phyloP scores from a whole-genome alignment of 2,888 invertebrate genomes.

The Meta bourneti region DNA sequence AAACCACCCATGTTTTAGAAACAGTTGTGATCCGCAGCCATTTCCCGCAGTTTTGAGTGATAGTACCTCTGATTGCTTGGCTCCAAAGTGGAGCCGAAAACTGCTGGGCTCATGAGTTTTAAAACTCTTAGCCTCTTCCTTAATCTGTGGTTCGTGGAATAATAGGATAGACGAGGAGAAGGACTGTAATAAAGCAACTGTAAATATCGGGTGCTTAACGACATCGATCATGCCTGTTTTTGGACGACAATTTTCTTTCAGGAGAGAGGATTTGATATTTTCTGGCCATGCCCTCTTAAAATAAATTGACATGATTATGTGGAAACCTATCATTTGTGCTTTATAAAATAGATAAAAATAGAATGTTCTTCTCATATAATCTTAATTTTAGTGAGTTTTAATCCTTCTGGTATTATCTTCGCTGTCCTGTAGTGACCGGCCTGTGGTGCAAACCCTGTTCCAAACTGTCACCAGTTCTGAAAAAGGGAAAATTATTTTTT shows the following conservation, averaged over 20 bases:
- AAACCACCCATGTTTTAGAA: slow-evolving; percentile 6
- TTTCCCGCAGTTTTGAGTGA: slow-evolving; percentile 24
- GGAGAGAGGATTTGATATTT: too few species aligned
- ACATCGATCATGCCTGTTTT: background rate
- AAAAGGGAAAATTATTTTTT: too few species aligned
- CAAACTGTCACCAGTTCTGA: too few species aligned
- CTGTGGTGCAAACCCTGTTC: too few species aligned
- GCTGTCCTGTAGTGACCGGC: too few species aligned
- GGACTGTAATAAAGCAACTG: slow-evolving; percentile 1
- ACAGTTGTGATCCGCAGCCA: background rate
- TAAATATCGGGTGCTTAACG: slow-evolving; percentile 5
- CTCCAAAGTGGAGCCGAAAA: background rate
- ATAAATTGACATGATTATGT: too few species aligned
- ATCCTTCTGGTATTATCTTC: too few species aligned
- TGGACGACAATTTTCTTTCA: background rate
- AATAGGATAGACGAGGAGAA: background rate
- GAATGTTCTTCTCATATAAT: too few species aligned
- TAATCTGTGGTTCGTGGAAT: background rate
- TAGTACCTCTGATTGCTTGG: background rate
- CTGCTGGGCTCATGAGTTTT: slow-evolving; percentile 23
- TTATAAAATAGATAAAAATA: too few species aligned
- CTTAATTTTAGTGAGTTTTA: too few species aligned
- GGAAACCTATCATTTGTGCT: too few species aligned
- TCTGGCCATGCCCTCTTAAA: too few species aligned
- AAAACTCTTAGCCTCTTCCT: background rate